These are phyloP conservation scores for Augochlora pura DNA, from an alignment of 1,140 invertebrate genomes.

Conservation along the genomic window DNA sequence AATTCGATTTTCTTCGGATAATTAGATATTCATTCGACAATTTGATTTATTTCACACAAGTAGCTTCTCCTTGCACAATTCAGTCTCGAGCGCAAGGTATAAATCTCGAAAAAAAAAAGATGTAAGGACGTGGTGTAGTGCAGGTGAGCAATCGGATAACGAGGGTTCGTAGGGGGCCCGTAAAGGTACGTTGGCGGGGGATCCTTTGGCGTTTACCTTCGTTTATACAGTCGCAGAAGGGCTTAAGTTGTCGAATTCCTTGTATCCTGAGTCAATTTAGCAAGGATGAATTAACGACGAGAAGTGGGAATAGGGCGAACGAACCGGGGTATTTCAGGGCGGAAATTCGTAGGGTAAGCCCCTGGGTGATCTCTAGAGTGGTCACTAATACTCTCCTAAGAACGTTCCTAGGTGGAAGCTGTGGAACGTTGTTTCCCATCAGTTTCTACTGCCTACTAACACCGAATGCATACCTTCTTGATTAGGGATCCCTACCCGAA, in stretches of 20 bases:
- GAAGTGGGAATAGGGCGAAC: constrained; percentile 61
- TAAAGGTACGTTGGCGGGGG: too few species aligned
- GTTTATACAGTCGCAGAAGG: constrained; percentile 55
- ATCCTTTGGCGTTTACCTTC: constrained; percentile 48
- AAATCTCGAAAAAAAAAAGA: too few species aligned
- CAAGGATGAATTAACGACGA: constrained; percentile 62
- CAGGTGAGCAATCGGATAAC: not conserved
- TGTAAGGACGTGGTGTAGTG: too few species aligned
- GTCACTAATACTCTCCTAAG: constrained; percentile 78
- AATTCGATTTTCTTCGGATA: too few species aligned
- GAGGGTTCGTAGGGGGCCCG: not conserved
- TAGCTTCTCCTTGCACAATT: too few species aligned
- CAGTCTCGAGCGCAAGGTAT: too few species aligned
- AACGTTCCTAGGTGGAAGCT: constrained; percentile 71
- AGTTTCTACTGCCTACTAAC: constrained; percentile 67
- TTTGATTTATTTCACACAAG: too few species aligned
- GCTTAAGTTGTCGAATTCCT: constrained; percentile 64
- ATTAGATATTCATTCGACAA: too few species aligned
- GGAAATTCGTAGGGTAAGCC: constrained; percentile 72
- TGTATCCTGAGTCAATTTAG: constrained; percentile 65
- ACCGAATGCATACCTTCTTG: constrained; percentile 75
- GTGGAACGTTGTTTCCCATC: constrained; percentile 67
- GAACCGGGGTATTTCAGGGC: constrained; percentile 57
- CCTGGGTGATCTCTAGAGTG: constrained; percentile 75
- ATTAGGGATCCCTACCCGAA: constrained; percentile 70